Conservation (phyloP, 1,140 invertebrate genomes). For the Akabosia matsudoensis region DNA sequence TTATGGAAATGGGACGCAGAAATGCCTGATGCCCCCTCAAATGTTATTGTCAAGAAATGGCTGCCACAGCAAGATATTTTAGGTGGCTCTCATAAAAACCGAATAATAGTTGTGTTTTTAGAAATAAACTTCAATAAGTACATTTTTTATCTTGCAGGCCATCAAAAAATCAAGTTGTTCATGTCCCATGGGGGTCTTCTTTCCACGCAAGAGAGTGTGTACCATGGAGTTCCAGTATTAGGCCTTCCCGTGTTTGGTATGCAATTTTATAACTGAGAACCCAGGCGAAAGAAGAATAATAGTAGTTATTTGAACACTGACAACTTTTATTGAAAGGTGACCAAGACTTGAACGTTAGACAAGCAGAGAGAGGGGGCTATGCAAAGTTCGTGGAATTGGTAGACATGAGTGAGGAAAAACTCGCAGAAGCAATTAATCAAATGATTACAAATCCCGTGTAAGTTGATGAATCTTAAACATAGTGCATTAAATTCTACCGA, state of each 20-base stretch:
- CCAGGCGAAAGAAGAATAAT: too few relatives aligned
- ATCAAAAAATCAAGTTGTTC: conserved; percentile 53
- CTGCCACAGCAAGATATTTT: conserved; percentile 61
- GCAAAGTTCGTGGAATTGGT: conserved; percentile 30
- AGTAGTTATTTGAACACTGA: background rate
- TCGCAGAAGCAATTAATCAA: conserved; percentile 13
- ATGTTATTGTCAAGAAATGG: conserved; percentile 64
- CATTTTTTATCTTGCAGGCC: conserved; percentile 37
- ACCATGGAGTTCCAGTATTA: conserved; percentile 46
- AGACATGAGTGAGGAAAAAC: conserved; percentile 22
- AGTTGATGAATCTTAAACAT: background rate
- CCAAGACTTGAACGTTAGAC: conserved; percentile 55
- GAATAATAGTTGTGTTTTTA: background rate
- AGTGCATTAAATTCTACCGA: background rate
- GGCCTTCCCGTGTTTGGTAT: conserved; percentile 38
- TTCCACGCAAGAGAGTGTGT: conserved; percentile 46
- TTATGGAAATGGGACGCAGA: conserved; percentile 64
- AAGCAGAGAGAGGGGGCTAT: conserved; percentile 33
- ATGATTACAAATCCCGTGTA: conserved; percentile 26
- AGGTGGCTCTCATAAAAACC: background rate
- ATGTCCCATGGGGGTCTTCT: conserved; percentile 49
- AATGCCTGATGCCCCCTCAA: conserved; percentile 58
- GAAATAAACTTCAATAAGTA: background rate
- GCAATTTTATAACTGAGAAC: too few relatives aligned
- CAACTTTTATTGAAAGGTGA: conserved; percentile 50